Conservation (phyloP, 2,113 vertebrate genomes). For the Mobula hypostoma region DNA sequence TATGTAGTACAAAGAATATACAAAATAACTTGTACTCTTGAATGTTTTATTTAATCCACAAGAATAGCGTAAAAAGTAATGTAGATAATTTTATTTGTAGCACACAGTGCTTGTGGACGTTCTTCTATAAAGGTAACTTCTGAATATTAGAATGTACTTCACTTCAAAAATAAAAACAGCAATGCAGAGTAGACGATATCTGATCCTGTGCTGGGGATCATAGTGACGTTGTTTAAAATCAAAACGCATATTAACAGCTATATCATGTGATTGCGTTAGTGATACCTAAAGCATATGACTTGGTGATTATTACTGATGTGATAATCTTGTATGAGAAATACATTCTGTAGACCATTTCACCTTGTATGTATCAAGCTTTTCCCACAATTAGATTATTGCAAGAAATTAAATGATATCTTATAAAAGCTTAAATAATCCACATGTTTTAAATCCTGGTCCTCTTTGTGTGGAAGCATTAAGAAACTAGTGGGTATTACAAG, state of each 20-base stretch:
- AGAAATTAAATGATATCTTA: too few species aligned
- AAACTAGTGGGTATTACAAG: background rate
- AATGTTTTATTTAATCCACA: background rate
- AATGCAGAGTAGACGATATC: constrained; percentile 47
- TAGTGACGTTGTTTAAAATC: constrained; percentile 43
- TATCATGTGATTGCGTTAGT: constrained; percentile 18
- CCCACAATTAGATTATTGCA: background rate
- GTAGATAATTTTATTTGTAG: background rate
- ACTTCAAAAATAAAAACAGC: constrained; percentile 37
- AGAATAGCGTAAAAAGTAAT: background rate
- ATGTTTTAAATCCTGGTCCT: background rate
- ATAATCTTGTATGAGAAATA: constrained; percentile 9
- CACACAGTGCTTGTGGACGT: background rate
- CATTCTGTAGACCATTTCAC: background rate
- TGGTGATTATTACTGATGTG: constrained; percentile 7
- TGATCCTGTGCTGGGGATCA: constrained; percentile 42
- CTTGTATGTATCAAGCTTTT: background rate
- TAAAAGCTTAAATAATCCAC: background rate
- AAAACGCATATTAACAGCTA: constrained; percentile 46
- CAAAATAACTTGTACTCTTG: background rate
- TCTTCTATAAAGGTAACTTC: background rate
- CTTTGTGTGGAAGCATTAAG: background rate
- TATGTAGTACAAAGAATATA: background rate
- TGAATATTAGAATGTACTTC: background rate
- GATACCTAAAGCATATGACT: background rate